Evolutionary conservation across 2,113 vertebrate genomes (phyloP).

Genomic region (Ptyas mucosa): DNA sequence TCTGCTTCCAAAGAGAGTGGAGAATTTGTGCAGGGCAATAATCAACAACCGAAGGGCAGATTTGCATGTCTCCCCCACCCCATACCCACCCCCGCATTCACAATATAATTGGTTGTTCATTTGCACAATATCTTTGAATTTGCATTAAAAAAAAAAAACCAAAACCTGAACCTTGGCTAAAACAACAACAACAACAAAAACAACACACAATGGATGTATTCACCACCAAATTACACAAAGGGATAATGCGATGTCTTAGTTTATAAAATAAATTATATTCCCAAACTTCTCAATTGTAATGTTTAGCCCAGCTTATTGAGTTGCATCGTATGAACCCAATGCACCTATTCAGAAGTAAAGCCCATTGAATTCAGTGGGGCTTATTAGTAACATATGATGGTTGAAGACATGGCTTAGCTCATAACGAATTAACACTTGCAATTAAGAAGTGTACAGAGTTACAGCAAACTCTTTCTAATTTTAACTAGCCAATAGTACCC

Average conservation of each 20-base stretch:
- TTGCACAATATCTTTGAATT: background rate
- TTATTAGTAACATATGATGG: background rate
- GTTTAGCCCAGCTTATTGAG: background rate
- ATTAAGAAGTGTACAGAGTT: constrained; percentile 27
- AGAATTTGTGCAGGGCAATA: background rate
- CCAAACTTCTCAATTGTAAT: background rate
- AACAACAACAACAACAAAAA: background rate
- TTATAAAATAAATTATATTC: background rate
- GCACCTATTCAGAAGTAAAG: background rate
- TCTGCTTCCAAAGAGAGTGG: background rate
- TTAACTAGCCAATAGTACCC: constrained; percentile 55
- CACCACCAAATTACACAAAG: background rate
- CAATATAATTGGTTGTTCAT: background rate
- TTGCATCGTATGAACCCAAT: background rate
- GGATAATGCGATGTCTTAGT: background rate
- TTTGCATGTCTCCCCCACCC: background rate
- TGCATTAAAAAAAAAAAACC: background rate
- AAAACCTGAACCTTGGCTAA: background rate
- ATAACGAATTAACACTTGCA: background rate
- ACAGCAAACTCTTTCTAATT: constrained; percentile 50
- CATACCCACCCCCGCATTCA: background rate
- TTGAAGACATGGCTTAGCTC: background rate
- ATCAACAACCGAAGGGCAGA: background rate
- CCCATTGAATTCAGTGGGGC: background rate
- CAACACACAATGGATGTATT: background rate